Evolutionary conservation across 2,113 vertebrate genomes (phyloP), one percentile per base, ranked within the genome.

Genomic region (Ceuthmochares aereus): DNA sequence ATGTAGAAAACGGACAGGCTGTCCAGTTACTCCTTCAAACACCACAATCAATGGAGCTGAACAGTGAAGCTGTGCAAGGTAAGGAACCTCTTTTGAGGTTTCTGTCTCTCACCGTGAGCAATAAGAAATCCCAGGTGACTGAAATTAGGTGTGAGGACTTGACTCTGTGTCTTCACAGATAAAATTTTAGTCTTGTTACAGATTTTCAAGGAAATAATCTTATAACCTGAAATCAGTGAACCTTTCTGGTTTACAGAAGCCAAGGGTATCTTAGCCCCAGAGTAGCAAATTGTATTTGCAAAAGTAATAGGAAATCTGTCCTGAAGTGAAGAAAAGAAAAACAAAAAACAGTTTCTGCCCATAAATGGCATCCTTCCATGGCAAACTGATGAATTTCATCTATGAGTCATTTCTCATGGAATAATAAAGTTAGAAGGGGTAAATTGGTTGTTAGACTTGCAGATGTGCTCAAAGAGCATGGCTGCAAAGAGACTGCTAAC

Each of bases 381-480:
- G 56, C 52, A 81, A 95, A 86, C 11, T 84, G 85, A 84, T 86
- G 32, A 86, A 86, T 85, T 95, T 94, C 63, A 64, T 96, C 82
- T 89, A 63, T 90, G 82, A 96, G 34, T 84, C 72, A 92, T 78
- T 94, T 93, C 89, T 78, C 72, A 70, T n/a, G 40, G 64, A 81
- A 67, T 58, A 10, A 40, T 72, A 72, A 87, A 64, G n/a, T 74
- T 95, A 63, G 32, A 80, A 83, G 63, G 34, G 64, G n/a, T 79
- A 96, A 83, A 95, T 51, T 59, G 22, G 64, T 94, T 1, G 0
- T 77, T 92, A 64, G 59, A 49, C 73, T 40, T 87, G 60, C 72
- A 93, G 72, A 84, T 21, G 34, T 72, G n/a, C 81, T 95, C 23
- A 0, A 77, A 52, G 18, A 93, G 59, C 29, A 18, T 22, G 66